Evolutionary conservation across 2,797 vertebrate species (phyloP), one percentile per base, ranked within the genome.

Genomic region (Cephalopachus bancanus): DNA sequence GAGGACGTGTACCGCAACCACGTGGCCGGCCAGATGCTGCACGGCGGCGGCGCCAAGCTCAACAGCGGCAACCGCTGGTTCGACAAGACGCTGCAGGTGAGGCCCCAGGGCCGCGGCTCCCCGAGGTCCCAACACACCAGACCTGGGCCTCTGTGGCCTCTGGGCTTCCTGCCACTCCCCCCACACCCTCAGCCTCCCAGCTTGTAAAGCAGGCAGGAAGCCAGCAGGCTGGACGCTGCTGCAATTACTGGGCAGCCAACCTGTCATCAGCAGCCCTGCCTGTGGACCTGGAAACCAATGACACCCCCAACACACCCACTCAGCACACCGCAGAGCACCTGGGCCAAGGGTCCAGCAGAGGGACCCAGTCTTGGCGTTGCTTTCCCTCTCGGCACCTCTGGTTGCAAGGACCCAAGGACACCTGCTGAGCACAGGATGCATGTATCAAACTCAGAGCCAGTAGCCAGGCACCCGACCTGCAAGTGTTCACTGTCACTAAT

Each of bases 1-100:
- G 99, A 99, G 0, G 99, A 99, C 8, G 93, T 99, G 86, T 99
- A 99, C 98, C 98, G 92, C 95, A 99, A 99, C 97, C 99, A 99
- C 0, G 99, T 99, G 95, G 99, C 99, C 0, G 99, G 99, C 3
- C 99, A 99, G 99, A 99, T 99, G 99, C 98, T 99, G 83, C 99
- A 99, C 0, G 99, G 99, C 0, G 99, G 99, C 0, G 99, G 99
- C 53, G 98, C 99, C 76, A 99, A 98, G 81, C 99, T 99, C 98
- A 99, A 99, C 98, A 99, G 99, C 0, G 99, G 99, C 83, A 99
- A 99, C 98, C 99, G 99, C 84, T 99, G 99, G 99, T 99, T 99
- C 0, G 99, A 99, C 98, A 99, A 99, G 98, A 99, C 99, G 0
- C 97, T 99, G 60, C 99, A 99, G 98, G 99, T 99, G 83, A 30